These are phyloP conservation scores for Podabrus alpinus DNA, from an alignment of 2,888 invertebrate species.

Conservation along the genomic window DNA sequence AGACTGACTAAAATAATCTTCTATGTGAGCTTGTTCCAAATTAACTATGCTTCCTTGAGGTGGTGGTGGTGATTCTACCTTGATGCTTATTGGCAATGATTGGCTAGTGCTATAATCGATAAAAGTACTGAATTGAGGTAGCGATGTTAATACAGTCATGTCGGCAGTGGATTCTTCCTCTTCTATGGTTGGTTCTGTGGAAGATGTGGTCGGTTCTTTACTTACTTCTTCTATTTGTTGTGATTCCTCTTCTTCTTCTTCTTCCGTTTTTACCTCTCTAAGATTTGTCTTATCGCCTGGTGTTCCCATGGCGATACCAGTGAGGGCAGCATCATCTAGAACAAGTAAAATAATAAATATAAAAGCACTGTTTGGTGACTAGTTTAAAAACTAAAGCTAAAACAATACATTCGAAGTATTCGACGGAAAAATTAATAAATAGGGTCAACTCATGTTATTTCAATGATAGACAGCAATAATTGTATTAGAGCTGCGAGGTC, in stretches of 20 bases:
- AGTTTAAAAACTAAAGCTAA: too few species aligned
- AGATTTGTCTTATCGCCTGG: slow-evolving; percentile 55
- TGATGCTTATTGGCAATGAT: slow-evolving; percentile 22
- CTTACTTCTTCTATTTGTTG: slow-evolving; percentile 31
- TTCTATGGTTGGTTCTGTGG: slow-evolving; percentile 18
- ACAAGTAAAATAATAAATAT: slow-evolving; percentile 22
- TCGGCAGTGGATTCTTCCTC: slow-evolving; percentile 23
- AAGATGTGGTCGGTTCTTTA: slow-evolving; percentile 20
- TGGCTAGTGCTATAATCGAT: slow-evolving; percentile 23
- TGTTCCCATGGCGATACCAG: slow-evolving; percentile 58
- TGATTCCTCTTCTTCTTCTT: slow-evolving; percentile 35
- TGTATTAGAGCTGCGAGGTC: too few species aligned
- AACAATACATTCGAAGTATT: background rate
- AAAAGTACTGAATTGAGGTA: slow-evolving; percentile 30
- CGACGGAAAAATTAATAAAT: background rate
- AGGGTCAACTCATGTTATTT: too few species aligned
- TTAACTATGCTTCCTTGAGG: slow-evolving; percentile 36
- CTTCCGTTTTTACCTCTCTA: slow-evolving; percentile 47
- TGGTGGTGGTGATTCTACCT: slow-evolving; percentile 29
- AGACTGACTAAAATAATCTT: slow-evolving; percentile 48
- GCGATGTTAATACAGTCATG: slow-evolving; percentile 36
- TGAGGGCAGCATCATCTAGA: slow-evolving; percentile 56
- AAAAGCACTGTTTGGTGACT: too few species aligned
- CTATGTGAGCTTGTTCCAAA: slow-evolving; percentile 48
- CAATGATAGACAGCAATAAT: too few species aligned